phyloP scores from a whole-genome alignment of 64 coral and sea anemone species.

The Astreopora myriophthalma region DNA sequence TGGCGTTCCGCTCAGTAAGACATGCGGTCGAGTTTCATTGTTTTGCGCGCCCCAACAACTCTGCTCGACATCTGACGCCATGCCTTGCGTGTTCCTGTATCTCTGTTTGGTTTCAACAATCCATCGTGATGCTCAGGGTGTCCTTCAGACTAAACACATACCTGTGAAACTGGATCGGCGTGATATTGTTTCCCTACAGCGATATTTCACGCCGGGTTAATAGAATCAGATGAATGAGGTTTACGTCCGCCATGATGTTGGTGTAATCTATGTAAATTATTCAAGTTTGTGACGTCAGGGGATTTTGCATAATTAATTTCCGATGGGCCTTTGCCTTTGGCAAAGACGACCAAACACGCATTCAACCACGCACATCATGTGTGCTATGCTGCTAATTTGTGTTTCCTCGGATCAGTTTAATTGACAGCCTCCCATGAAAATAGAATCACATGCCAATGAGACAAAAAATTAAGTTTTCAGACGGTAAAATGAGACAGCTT shows the following conservation, averaged over 20 bases:
- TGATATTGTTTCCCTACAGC: not conserved
- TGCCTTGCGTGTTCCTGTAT: not conserved
- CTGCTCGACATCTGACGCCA: constrained; percentile 27
- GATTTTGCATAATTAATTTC: constrained; percentile 5
- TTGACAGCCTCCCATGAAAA: too few species aligned
- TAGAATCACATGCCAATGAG: too few species aligned
- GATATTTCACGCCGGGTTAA: constrained; percentile 7
- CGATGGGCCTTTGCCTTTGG: not conserved
- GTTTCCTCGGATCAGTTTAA: too few species aligned
- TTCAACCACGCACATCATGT: too few species aligned
- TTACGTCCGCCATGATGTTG: constrained; percentile 9
- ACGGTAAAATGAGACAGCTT: too few species aligned
- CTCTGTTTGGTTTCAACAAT: not conserved
- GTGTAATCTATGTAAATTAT: constrained; percentile 39
- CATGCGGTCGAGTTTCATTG: not conserved
- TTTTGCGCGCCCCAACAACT: not conserved
- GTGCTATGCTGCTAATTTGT: too few species aligned
- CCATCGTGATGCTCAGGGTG: not conserved
- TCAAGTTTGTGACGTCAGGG: constrained; percentile 26
- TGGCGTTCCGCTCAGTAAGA: not conserved
- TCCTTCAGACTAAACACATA: not conserved
- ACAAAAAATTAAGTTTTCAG: too few species aligned
- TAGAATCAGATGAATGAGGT: constrained; percentile 16
- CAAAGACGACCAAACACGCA: too few species aligned
- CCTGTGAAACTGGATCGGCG: not conserved